Conservation (phyloP, 2,797 vertebrate species). For the Salarias fasciatus region DNA sequence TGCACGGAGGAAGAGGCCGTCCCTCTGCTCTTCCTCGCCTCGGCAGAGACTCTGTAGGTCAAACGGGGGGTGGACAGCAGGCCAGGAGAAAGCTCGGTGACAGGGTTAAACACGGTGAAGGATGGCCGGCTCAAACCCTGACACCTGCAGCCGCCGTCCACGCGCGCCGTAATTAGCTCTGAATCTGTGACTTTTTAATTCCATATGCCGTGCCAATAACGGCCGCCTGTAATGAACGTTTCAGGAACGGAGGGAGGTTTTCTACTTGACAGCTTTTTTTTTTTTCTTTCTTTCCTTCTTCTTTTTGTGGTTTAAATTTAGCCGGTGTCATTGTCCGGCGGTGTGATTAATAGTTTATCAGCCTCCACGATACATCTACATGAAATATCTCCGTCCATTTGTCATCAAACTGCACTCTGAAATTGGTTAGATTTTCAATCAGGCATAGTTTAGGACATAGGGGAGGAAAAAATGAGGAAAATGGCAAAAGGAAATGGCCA, state of each 20-base stretch:
- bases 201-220: constrained; percentile 60
- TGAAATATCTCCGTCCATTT: constrained; percentile 70
- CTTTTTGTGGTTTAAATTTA: constrained; percentile 72
- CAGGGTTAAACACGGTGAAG: constrained; percentile 68
- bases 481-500: constrained; percentile 41
- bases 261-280: constrained; percentile 42
- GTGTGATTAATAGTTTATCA: constrained; percentile 76
- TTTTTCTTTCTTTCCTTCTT: no score
- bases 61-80: constrained; percentile 22
- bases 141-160: constrained; percentile 76
- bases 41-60: constrained; percentile 26
- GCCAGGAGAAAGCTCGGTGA: constrained; percentile 38
- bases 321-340: constrained; percentile 72
- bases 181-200: constrained; percentile 62
- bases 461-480: constrained; percentile 23
- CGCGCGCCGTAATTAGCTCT: constrained; percentile 62
- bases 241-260: constrained; percentile 51
- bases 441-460: constrained; percentile 34
- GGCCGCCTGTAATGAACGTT: constrained; percentile 70
- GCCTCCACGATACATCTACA: constrained; percentile 62
- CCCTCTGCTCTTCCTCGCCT: constrained; percentile 9
- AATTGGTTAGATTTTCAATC: constrained; percentile 69
- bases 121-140: constrained; percentile 62
- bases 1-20: neutral
- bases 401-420: constrained; percentile 61